Evolutionary conservation across 2,797 vertebrate species (phyloP), one percentile per base, ranked within the genome.

Genomic region (Scyliorhinus canicula): DNA sequence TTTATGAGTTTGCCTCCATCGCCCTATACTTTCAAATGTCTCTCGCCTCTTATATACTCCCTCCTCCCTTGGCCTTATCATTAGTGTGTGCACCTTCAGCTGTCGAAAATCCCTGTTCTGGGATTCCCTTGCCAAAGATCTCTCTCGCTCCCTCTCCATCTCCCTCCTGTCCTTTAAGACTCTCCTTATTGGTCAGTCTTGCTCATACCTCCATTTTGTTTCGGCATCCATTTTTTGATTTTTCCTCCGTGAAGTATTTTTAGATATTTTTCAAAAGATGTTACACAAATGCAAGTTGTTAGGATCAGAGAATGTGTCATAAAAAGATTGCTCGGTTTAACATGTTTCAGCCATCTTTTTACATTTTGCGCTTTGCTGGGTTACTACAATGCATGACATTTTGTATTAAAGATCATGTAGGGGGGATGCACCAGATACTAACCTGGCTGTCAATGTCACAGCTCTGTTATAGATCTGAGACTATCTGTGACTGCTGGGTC

Each of bases 381-480:
- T 91, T 26, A 74, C 71, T 74, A 14, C 52, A n/a, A 57, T 47
- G 16, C 16, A 60, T 57, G 44, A 9, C n/a, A 93, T 44, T 65
- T 95, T 82, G 26, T 69, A 55, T n/a, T 85, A 19, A 44, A 7
- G 35, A 55, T 47, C 31, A 84, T 28, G 44, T 31, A 93, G 35
- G 50, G 95, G 95, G 96, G 26, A 65, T 96, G 98, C 99, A 99
- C 98, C 98, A 97, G 98, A 98, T 99, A 99, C 98, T 97, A 97
- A 98, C 98, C 97, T 96, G 98, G 97, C 98, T 97, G 97, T 97
- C 98, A 93, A 95, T 97, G 94, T 96, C 97, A 96, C 97, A 95
- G 97, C 95, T 95, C 96, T 96, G 14, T 3, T 95, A 95, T 95
- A 95, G 96, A 96, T 93, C 96, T 97, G 97, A 96, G 97, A 96